A percentile compares a stretch with the other conserved stretches of the same genome.
phyloP scores from a whole-genome alignment of 2,113 vertebrate species.

The Albula glossodonta region DNA sequence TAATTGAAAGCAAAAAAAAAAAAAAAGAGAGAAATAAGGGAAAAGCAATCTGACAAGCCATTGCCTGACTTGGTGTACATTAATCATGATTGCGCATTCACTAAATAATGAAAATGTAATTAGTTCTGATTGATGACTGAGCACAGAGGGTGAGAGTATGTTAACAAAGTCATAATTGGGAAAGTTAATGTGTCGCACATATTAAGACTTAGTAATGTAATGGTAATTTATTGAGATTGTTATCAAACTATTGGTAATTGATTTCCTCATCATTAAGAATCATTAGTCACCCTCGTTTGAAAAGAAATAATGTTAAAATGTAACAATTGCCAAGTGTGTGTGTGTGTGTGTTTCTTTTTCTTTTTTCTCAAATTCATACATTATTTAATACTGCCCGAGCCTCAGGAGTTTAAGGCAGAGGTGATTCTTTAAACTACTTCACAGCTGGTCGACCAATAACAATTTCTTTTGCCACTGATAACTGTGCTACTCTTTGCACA shows the following conservation, averaged over 20 bases:
- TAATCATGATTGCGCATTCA: constrained; percentile 16
- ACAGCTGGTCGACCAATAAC: not conserved
- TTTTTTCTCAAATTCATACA: not conserved
- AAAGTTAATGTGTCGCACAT: constrained; percentile 17
- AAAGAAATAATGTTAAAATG: constrained; percentile 12
- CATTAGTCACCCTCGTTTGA: constrained; percentile 6
- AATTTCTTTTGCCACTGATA: not conserved
- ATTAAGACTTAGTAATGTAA: constrained; percentile 13
- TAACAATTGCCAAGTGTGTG: not conserved
- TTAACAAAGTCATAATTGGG: constrained; percentile 23
- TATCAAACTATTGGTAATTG: not conserved
- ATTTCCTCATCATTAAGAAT: constrained; percentile 22
- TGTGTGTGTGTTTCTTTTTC: not conserved
- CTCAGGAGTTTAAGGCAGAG: not conserved
- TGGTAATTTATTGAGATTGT: constrained; percentile 8
- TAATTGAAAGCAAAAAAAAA: not conserved
- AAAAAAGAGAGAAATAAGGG: not conserved
- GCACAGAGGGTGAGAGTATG: constrained; percentile 14
- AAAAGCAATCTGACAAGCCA: not conserved
- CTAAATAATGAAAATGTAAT: constrained; percentile 28
- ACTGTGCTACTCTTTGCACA: too few species aligned
- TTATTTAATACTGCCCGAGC: not conserved
- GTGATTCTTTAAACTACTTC: not conserved
- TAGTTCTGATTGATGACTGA: constrained; percentile 25
- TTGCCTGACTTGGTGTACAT: constrained; percentile 3